Evolutionary conservation across 2,113 vertebrate species (phyloP).

Genomic region (Gambusia affinis): DNA sequence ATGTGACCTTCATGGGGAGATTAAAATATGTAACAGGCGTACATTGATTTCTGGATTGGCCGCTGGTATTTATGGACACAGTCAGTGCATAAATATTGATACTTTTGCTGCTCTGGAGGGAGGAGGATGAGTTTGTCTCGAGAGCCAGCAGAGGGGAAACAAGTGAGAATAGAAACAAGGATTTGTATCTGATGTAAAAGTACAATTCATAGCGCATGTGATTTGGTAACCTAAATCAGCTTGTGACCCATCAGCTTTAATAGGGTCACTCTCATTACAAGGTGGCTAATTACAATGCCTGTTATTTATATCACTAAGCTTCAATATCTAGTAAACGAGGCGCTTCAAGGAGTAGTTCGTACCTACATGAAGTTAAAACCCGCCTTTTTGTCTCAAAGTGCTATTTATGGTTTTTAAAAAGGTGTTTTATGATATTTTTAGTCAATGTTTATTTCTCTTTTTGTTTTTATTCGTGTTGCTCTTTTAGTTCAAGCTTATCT

Average conservation of each 20-base stretch:
- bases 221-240: constrained; percentile 60
- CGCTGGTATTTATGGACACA: constrained; percentile 73
- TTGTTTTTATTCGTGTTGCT: too few relatives aligned
- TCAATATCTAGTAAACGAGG: constrained; percentile 43
- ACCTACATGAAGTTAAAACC: not conserved
- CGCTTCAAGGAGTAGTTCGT: constrained; percentile 40
- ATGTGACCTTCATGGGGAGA: constrained; percentile 78
- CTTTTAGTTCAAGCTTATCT: too few relatives aligned
- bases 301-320: constrained; percentile 52
- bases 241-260: constrained; percentile 57
- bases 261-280: constrained; percentile 62
- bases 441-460: too few relatives aligned
- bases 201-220: constrained; percentile 28
- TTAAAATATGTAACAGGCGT: constrained; percentile 74
- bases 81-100: constrained; percentile 76
- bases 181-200: constrained; percentile 18
- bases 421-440: too few relatives aligned
- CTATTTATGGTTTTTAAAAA: too few relatives aligned
- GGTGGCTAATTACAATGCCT: constrained; percentile 60
- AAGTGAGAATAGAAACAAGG: not conserved
- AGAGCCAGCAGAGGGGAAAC: not conserved
- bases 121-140: constrained; percentile 25
- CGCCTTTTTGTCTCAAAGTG: not conserved
- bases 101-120: constrained; percentile 45
- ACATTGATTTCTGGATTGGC: constrained; percentile 74